Percentiles rank a stretch among this genome's conserved stretches.
phyloP scores from a whole-genome alignment of 2,888 invertebrate species.

The Camptogramma bilineatum region DNA sequence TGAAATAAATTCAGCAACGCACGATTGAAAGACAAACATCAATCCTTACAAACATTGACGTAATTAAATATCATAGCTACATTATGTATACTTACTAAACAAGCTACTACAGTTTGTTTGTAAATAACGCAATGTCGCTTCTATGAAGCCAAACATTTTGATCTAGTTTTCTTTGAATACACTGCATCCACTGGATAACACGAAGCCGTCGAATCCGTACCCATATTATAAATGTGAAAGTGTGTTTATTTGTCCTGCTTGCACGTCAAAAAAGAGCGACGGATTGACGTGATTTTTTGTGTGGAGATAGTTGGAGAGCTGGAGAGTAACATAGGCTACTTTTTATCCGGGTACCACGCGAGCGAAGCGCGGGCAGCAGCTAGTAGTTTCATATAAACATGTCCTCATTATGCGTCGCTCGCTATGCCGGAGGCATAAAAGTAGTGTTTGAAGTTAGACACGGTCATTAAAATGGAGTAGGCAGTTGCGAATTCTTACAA shows the following conservation, averaged over 20 bases:
- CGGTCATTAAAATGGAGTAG: conserved; percentile 36
- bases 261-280: no score
- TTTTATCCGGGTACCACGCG: no score
- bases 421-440: conserved; percentile 15
- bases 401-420: conserved; percentile 21
- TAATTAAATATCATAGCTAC: not conserved
- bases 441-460: conserved; percentile 27
- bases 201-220: no score
- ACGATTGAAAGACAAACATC: not conserved
- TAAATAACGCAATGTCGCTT: not conserved
- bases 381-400: conserved; percentile 14
- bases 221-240: no score
- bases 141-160: not conserved
- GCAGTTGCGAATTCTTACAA: conserved; percentile 30
- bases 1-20: no score
- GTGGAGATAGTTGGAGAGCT: no score
- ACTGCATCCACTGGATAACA: not conserved
- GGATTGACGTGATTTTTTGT: no score
- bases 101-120: not conserved
- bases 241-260: no score
- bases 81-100: not conserved
- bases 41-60: not conserved
- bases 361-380: no score
- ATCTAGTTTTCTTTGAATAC: conserved; percentile 1
- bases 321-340: no score